Conservation (phyloP, 2,888 invertebrate species). For the Neria commutata region DNA sequence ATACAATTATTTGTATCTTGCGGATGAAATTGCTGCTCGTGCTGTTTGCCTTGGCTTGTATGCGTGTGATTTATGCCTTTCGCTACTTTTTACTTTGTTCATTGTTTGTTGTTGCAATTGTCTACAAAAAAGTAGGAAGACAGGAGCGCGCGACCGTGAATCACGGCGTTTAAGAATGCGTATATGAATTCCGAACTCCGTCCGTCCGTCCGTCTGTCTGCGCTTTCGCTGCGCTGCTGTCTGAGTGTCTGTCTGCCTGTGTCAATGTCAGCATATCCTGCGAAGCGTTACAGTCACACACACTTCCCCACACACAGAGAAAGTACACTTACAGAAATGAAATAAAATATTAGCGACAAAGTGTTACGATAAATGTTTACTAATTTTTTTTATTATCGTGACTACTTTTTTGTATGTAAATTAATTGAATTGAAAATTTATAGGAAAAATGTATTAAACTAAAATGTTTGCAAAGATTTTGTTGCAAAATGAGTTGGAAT, state of each 20-base stretch:
- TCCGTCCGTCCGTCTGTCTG: not conserved
- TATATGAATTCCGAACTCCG: not conserved
- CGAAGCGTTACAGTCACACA: constrained; percentile 20
- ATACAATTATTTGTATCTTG: not conserved
- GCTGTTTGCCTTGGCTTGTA: constrained; percentile 4
- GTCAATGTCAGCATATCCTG: constrained; percentile 32
- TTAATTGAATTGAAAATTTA: no score
- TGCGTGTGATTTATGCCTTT: constrained; percentile 11
- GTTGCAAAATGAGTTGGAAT: no score
- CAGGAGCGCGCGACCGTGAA: not conserved
- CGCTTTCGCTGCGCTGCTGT: not conserved
- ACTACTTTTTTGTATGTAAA: no score
- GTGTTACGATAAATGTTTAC: no score
- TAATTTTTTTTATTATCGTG: no score
- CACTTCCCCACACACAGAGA: constrained; percentile 10
- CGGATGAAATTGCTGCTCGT: not conserved
- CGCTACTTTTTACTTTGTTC: no score
- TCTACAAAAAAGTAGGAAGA: not conserved
- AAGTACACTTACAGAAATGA: no score
- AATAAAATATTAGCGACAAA: no score
- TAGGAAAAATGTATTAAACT: no score
- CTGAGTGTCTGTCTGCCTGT: constrained; percentile 15
- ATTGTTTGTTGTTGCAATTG: not conserved
- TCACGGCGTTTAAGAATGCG: not conserved
- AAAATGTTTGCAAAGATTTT: no score